These are phyloP conservation scores for Empidonax alnorum DNA, from an alignment of 2,113 vertebrate genomes.

Conservation along the genomic window DNA sequence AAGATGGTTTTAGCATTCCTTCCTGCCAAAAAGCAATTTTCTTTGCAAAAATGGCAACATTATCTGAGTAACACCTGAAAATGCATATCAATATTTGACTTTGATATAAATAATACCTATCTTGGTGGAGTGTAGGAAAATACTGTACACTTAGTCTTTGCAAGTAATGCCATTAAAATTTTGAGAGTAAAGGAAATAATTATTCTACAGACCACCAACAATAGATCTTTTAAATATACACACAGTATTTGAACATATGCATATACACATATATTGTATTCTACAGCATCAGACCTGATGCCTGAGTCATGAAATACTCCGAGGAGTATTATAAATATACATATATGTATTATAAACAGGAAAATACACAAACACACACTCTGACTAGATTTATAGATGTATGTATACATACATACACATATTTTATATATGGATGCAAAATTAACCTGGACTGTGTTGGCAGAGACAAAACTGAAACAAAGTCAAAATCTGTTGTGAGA, in stretches of 20 bases:
- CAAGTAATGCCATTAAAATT: conserved; percentile 75
- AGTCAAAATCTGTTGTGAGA: conserved; percentile 44
- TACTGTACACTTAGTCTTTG: conserved; percentile 76
- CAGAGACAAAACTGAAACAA: conserved; percentile 49
- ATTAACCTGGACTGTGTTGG: conserved; percentile 34
- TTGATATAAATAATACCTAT: conserved; percentile 75
- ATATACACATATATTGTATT: conserved; percentile 75
- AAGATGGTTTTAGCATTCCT: conserved; percentile 48
- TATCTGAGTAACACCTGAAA: conserved; percentile 47
- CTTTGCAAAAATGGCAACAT: conserved; percentile 60
- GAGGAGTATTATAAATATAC: conserved; percentile 73
- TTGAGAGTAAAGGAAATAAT: conserved; percentile 56
- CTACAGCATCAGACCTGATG: conserved; percentile 78
- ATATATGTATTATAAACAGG: conserved; percentile 73
- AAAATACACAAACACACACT: conserved; percentile 67
- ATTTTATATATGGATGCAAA: conserved; percentile 36
- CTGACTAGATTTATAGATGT: conserved; percentile 44
- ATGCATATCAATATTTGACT: conserved; percentile 60
- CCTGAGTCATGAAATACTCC: conserved; percentile 79
- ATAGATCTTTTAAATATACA: conserved; percentile 77
- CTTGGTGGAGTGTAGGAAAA: conserved; percentile 82
- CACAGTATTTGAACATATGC: conserved; percentile 70
- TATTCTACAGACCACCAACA: conserved; percentile 75
- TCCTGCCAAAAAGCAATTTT: conserved; percentile 56
- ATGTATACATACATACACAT: conserved; percentile 51